Evolutionary conservation across 2,797 vertebrate genomes (phyloP), one percentile per base, ranked within the genome.

Genomic region (Lacerta bilineata): DNA sequence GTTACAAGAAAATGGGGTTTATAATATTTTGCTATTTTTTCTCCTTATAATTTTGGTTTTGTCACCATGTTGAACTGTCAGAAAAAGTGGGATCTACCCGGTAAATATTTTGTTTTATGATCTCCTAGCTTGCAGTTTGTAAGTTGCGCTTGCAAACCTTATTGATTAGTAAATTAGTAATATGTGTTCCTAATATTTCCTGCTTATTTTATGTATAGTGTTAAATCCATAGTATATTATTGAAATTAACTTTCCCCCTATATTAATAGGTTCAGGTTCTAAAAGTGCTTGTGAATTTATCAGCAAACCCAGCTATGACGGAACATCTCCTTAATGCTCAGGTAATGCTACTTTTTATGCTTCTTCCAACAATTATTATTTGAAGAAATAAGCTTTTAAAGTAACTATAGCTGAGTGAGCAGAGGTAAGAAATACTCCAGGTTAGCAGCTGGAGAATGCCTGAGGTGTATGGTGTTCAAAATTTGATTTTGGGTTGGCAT

Each of bases 251-350:
- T 15, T 55, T 55, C 10, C 43, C 33, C 50, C 90, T 29, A 17
- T 55, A 66, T 94, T 96, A 93, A 55, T 95, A 98, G 98, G 97
- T 98, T 94, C 98, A 99, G 74, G 96, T 98, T 92, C 95, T 98
- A 89, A 99, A 98, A 95, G 96, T 99, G 76, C 98, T 99, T 78
- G 98, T 99, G 94, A 99, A 99, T 95, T 96, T 99, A 94, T 99
- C 99, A 85, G 98, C 98, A 93, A 98, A 99, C 92, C 97, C 98
- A 94, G 97, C 97, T 93, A 97, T 98, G 97, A 97, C 98, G 94
- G 97, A 97, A 92, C 96, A 97, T 94, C 98, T 99, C 82, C 98
- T 99, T 89, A 96, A 96, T 97, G 97, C 97, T 93, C 98, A 98
- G 95, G 99, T 99, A 96, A 93, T 89, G 29, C 92, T 88, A 80